Conservation (phyloP, 2,888 invertebrate genomes). For the Ophion obscuratus region DNA sequence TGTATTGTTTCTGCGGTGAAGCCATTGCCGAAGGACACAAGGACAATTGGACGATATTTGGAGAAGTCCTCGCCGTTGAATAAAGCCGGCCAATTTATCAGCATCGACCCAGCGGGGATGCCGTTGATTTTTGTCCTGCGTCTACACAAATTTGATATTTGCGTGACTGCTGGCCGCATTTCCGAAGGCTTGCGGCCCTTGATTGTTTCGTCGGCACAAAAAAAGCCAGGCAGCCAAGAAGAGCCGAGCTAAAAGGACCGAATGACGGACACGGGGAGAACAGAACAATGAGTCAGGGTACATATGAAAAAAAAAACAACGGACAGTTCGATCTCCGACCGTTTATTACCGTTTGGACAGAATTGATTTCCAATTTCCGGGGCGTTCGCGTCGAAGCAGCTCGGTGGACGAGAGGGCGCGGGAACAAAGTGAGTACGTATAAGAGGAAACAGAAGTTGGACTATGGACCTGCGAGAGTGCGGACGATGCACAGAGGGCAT, state of each 20-base stretch:
- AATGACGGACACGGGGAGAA: conserved; percentile 23
- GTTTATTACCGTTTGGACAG: conserved; percentile 77
- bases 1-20: too few relatives aligned
- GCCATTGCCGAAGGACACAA: too few relatives aligned
- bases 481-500: conserved; percentile 31
- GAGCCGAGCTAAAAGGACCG: conserved; percentile 21
- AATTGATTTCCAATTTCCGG: conserved; percentile 76
- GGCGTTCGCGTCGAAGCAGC: conserved; percentile 48
- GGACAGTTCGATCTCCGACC: conserved; percentile 57
- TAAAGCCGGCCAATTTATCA: too few relatives aligned
- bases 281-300: conserved; percentile 7
- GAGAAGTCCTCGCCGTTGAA: too few relatives aligned
- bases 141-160: too few relatives aligned
- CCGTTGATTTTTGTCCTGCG: too few relatives aligned
- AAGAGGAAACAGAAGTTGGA: conserved; percentile 30
- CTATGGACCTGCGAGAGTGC: conserved; percentile 58
- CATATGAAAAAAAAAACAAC: conserved; percentile 32
- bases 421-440: conserved; percentile 28
- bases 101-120: too few relatives aligned
- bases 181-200: neutral
- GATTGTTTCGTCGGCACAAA: conserved; percentile 2
- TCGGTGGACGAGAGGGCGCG: neutral
- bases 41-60: too few relatives aligned
- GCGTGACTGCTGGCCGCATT: too few relatives aligned
- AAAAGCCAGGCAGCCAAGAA: neutral